Conservation (phyloP, 2,888 invertebrate genomes). For the Pyrrhosoma nymphula region DNA sequence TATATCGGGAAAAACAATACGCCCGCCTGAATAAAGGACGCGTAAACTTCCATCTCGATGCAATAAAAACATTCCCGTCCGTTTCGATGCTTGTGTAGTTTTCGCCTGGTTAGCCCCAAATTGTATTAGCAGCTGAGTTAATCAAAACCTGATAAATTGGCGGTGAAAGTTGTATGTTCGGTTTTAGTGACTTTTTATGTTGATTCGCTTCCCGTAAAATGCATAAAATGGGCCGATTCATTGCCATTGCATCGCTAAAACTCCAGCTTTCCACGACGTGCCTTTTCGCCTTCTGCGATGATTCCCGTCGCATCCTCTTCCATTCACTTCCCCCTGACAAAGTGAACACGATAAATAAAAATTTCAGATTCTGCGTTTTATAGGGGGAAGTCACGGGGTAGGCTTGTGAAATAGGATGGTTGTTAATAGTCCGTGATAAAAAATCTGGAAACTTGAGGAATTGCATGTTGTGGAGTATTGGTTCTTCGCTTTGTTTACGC, state of each 20-base stretch:
- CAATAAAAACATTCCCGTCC: background rate
- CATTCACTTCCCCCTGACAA: too few relatives aligned
- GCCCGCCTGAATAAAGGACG: background rate
- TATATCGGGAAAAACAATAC: background rate
- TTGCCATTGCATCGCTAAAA: background rate
- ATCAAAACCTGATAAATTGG: background rate
- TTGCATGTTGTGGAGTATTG: too few relatives aligned
- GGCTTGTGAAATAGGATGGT: too few relatives aligned
- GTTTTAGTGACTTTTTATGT: background rate
- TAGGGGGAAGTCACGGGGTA: too few relatives aligned
- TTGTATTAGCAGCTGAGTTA: background rate
- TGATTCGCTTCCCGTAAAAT: background rate
- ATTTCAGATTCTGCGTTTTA: too few relatives aligned
- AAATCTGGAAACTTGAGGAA: too few relatives aligned
- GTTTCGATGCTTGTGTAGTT: background rate
- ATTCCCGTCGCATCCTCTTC: background rate
- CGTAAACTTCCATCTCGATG: background rate
- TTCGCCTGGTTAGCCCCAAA: background rate
- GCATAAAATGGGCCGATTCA: background rate
- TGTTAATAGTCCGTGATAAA: too few relatives aligned
- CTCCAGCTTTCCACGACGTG: background rate
- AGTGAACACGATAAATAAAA: too few relatives aligned
- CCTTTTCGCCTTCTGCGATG: background rate
- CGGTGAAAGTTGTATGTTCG: background rate
- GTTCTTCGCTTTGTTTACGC: too few relatives aligned